A percentile compares a stretch with the other conserved stretches of the same genome.
Conservation (phyloP, 1,140 invertebrate genomes). For the Portunus trituberculatus region DNA sequence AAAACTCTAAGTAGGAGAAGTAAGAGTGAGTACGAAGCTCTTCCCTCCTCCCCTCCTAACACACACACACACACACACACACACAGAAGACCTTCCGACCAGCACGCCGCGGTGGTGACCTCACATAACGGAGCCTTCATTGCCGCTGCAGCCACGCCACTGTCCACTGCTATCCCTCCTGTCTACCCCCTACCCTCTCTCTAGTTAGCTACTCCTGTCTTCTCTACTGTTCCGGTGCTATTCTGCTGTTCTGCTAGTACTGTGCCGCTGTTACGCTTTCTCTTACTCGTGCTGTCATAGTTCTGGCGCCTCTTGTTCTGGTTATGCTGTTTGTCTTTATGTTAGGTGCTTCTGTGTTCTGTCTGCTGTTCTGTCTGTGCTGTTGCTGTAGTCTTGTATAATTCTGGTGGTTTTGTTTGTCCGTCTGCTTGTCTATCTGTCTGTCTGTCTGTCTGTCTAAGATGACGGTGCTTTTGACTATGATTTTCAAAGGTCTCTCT, state of each 20-base stretch:
- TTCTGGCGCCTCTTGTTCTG: no score
- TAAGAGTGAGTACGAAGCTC: neutral
- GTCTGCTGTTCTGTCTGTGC: no score
- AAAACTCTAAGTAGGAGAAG: neutral
- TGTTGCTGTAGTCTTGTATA: neutral
- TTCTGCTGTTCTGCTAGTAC: no score
- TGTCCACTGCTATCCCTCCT: neutral
- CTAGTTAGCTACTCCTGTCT: neutral
- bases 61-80: conserved; percentile 25
- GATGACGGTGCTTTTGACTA: no score
- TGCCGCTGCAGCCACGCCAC: neutral
- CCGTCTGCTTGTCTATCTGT: neutral
- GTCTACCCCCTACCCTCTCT: neutral
- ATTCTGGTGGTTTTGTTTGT: neutral
- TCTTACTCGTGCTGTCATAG: no score
- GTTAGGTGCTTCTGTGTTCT: no score
- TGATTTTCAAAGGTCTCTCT: neutral
- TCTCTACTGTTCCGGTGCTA: no score
- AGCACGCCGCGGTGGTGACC: neutral
- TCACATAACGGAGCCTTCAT: neutral
- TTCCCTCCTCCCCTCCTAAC: neutral
- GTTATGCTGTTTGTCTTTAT: no score
- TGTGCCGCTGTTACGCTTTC: no score
- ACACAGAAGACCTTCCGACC: neutral
- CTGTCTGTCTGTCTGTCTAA: neutral